Base-by-base conservation (phyloP, 2,113 vertebrate genomes). In the Osmerus mordax region DNA sequence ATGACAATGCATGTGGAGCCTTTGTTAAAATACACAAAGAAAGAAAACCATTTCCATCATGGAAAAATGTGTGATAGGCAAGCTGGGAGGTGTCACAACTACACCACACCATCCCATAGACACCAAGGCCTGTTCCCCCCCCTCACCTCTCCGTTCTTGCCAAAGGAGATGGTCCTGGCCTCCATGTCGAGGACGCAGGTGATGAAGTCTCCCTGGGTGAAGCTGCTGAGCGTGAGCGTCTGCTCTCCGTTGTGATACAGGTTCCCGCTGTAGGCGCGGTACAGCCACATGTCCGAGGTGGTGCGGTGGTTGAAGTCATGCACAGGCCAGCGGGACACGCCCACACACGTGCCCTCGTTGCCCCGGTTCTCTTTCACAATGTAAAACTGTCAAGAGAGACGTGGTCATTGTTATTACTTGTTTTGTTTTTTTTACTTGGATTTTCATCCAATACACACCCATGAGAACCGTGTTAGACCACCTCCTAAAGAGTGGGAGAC, bases 241-340 rank as follows among this genome's bases (percentile, higher is more conserved):
- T 93, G 91, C 61, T 94, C 93, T 0, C 93, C 92, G 1, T 92
- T 90, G 70, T 94, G 93, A 67, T 94, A 94, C 1, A 94, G 88
- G 82, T 92, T 94, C 0, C 93, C 93, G 16, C 93, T 94, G 87
- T 94, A 94, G 0, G 93, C 93, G 0, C 93, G 90, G 81, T 94
- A 94, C 71, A 94, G 84, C 93, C 93, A 94, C 93, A 94, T 94
- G 41, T 93, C 92, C 0, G 92, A 91, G 3, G 92, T 94, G 75
- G 92, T 94, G 72, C 93, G 92, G 82, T 94, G 93, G 89, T 93
- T 94, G 70, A 91, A 93, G 85, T 94, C 93, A 1, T 92, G 89
- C 19, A 94, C 89, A 1, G 93, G 92, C 93, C 93, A 94, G 2
- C 92, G 90, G 0, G 93, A 93, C 0, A 93, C 91, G 0, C 93